A percentile compares a stretch with the other conserved stretches of the same genome.
These are phyloP conservation scores for Archilochus colubris DNA, from an alignment of 2,113 vertebrate genomes.

Conservation along the genomic window DNA sequence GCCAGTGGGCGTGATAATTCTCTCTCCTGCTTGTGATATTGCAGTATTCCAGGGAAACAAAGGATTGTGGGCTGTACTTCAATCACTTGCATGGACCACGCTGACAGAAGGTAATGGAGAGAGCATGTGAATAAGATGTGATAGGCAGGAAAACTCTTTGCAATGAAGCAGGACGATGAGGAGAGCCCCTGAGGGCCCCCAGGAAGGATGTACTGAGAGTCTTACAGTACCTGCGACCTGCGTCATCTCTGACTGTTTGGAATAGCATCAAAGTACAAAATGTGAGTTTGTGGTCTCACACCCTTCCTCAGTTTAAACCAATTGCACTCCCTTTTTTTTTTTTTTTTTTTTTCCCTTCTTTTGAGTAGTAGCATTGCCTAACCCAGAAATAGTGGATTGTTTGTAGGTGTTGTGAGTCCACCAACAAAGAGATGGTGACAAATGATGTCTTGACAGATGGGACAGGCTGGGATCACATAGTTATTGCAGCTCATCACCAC, in stretches of 20 bases:
- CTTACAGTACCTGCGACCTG: background rate
- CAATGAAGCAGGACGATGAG: background rate
- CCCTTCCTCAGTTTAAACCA: too few species aligned
- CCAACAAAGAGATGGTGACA: too few species aligned
- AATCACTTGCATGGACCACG: background rate
- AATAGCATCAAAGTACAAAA: background rate
- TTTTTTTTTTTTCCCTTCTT: too few species aligned
- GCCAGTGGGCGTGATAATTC: background rate
- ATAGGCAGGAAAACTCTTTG: background rate
- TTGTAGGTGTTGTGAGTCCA: too few species aligned
- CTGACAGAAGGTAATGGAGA: accelerated
- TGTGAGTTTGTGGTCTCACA: background rate
- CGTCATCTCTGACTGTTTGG: background rate
- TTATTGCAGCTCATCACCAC: too few species aligned
- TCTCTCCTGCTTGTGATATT: background rate
- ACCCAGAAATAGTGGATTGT: too few species aligned
- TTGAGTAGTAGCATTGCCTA: too few species aligned
- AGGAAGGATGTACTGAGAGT: background rate
- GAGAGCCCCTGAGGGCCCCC: background rate
- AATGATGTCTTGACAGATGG: too few species aligned
- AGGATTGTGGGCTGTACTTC: background rate
- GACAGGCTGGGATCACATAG: too few species aligned
- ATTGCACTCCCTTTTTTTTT: too few species aligned
- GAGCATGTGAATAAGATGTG: background rate
- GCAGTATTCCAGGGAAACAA: background rate